Evolutionary conservation across 1,140 invertebrate genomes (phyloP).

Genomic region (Spodoptera litura): DNA sequence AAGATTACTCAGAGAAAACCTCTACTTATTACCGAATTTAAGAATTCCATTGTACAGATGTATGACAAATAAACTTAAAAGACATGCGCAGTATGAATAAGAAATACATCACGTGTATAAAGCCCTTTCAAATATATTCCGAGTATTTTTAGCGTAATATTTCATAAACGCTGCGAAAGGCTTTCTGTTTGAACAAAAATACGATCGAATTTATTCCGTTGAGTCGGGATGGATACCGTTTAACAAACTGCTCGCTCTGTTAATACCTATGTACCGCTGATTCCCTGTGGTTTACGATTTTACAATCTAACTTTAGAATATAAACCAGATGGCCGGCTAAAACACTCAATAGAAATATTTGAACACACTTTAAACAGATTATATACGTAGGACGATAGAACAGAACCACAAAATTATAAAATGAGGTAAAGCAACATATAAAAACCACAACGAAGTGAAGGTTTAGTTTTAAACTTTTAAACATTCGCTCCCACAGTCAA

Average conservation of each 20-base stretch:
- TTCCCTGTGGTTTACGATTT: conserved; percentile 82
- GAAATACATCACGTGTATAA: conserved; percentile 42
- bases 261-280: conserved; percentile 76
- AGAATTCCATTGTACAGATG: conserved; percentile 50
- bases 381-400: conserved; percentile 31
- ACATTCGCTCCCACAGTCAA: conserved; percentile 53
- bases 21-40: conserved; percentile 47
- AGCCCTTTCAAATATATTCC: conserved; percentile 23
- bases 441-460: conserved; percentile 9
- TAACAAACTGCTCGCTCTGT: conserved; percentile 60
- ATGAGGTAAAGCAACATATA: neutral
- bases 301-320: conserved; percentile 85
- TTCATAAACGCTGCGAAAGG: neutral
- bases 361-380: conserved; percentile 59
- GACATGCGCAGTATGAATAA: conserved; percentile 76
- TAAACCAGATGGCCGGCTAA: conserved; percentile 83
- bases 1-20: neutral
- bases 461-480: conserved; percentile 10
- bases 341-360: conserved; percentile 78
- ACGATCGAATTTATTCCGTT: conserved; percentile 7
- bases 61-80: conserved; percentile 61
- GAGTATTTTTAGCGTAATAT: conserved; percentile 1
- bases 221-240: conserved; percentile 47
- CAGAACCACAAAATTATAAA: conserved; percentile 30
- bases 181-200: neutral